Evolutionary conservation across 2,888 invertebrate species (phyloP).

Genomic region (Volucella inflata): DNA sequence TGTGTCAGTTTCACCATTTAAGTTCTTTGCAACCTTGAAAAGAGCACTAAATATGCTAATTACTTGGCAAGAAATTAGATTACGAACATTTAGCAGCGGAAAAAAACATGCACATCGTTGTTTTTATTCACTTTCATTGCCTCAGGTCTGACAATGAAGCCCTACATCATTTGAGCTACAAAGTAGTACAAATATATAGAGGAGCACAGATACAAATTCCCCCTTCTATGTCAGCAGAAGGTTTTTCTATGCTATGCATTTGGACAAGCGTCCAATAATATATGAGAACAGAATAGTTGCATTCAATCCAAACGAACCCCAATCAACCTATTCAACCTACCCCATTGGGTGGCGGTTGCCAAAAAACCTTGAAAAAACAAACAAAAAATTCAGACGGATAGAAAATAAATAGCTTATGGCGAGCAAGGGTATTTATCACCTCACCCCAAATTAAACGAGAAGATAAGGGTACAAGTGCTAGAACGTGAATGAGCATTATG

Average conservation of each 20-base stretch:
- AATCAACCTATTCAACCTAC: not conserved
- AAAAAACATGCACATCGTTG: conserved; percentile 44
- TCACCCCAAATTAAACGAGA: conserved; percentile 3
- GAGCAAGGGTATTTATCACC: conserved; percentile 51
- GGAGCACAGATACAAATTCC: too few species aligned
- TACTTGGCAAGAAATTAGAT: conserved; percentile 70
- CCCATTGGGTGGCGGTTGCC: conserved; percentile 39
- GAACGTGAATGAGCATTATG: conserved; percentile 18
- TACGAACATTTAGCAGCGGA: conserved; percentile 19
- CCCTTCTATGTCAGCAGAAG: conserved; percentile 10
- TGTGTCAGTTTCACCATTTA: conserved; percentile 28
- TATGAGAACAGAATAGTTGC: conserved; percentile 5
- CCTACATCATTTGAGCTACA: conserved; percentile 26
- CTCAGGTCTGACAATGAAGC: conserved; percentile 48
- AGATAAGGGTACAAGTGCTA: too few species aligned
- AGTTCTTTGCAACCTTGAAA: conserved; percentile 53
- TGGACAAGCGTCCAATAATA: conserved; percentile 30
- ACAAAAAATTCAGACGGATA: conserved; percentile 4
- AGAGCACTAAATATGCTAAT: conserved; percentile 46
- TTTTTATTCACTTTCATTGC: conserved; percentile 32
- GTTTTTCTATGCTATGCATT: conserved; percentile 46
- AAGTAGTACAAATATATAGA: too few species aligned
- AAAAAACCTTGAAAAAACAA: conserved; percentile 63
- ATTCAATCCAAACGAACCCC: not conserved
- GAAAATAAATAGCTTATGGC: conserved; percentile 50